phyloP scores from a whole-genome alignment of 2,888 invertebrate species.

The Leptinotarsa peninsularis region DNA sequence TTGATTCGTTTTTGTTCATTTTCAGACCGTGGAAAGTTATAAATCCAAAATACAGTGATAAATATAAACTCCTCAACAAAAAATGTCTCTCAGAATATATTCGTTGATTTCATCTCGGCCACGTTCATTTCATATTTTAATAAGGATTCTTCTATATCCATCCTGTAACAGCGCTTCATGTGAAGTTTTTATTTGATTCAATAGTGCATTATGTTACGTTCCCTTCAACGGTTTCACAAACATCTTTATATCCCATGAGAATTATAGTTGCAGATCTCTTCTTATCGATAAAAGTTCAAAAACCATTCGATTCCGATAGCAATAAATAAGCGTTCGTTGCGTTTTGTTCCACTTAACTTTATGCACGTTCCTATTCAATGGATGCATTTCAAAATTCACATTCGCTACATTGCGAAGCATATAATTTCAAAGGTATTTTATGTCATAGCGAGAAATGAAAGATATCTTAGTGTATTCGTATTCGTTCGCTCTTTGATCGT shows the following conservation, averaged over 20 bases:
- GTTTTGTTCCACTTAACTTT: conserved; percentile 42
- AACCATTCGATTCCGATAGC: conserved; percentile 30
- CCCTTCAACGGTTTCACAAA: conserved; percentile 34
- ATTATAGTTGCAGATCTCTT: conserved; percentile 30
- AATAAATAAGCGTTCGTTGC: conserved; percentile 38
- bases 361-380: conserved; percentile 39
- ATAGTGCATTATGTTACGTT: conserved; percentile 24
- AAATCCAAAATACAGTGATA: too few species aligned
- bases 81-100: too few species aligned
- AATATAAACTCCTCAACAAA: too few species aligned
- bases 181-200: conserved; percentile 10
- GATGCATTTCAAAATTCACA: conserved; percentile 34
- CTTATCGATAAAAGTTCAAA: conserved; percentile 36
- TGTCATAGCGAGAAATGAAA: conserved; percentile 17
- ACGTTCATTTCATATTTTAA: not conserved
- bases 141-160: not conserved
- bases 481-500: conserved; percentile 1
- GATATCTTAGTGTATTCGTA: conserved; percentile 12
- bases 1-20: too few species aligned
- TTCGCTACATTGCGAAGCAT: conserved; percentile 34
- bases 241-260: conserved; percentile 36
- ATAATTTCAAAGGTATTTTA: conserved; percentile 38
- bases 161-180: not conserved
- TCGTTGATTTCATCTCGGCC: too few species aligned
- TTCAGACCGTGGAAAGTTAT: too few species aligned